Percentiles rank a stretch among this genome's conserved stretches.
phyloP scores from a whole-genome alignment of 1,140 invertebrate species.

The Cyclargus thomasi region DNA sequence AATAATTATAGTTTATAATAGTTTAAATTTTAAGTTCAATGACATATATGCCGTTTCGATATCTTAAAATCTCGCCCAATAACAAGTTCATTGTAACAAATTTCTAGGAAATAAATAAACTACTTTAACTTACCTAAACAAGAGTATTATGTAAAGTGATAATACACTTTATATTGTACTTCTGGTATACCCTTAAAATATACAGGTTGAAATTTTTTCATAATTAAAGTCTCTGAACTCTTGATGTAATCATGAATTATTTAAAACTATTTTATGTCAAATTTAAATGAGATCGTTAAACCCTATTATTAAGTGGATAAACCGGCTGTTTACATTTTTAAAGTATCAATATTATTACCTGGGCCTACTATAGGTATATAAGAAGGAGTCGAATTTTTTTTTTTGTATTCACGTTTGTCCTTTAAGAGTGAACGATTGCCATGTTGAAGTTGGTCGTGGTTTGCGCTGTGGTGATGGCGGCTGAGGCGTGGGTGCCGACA shows the following conservation, averaged over 20 bases:
- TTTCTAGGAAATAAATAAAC: too few relatives aligned
- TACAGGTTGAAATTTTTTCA: neutral
- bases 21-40: too few relatives aligned
- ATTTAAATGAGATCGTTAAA: neutral
- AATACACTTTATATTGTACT: too few relatives aligned
- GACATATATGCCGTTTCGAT: too few relatives aligned
- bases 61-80: too few relatives aligned
- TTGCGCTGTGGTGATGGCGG: conserved; percentile 24
- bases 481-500: conserved; percentile 4
- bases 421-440: neutral
- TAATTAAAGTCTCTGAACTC: neutral
- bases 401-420: neutral
- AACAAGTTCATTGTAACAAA: too few relatives aligned
- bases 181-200: too few relatives aligned
- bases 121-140: too few relatives aligned
- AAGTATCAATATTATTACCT: too few relatives aligned
- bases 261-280: neutral
- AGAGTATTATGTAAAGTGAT: too few relatives aligned
- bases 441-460: conserved; percentile 30
- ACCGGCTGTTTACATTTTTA: neutral
- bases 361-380: too few relatives aligned
- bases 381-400: neutral
- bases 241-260: neutral
- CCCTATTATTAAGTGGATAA: neutral
- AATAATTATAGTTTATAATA: too few relatives aligned